Conservation (phyloP, 2,113 vertebrate species). For the Athene noctua region DNA sequence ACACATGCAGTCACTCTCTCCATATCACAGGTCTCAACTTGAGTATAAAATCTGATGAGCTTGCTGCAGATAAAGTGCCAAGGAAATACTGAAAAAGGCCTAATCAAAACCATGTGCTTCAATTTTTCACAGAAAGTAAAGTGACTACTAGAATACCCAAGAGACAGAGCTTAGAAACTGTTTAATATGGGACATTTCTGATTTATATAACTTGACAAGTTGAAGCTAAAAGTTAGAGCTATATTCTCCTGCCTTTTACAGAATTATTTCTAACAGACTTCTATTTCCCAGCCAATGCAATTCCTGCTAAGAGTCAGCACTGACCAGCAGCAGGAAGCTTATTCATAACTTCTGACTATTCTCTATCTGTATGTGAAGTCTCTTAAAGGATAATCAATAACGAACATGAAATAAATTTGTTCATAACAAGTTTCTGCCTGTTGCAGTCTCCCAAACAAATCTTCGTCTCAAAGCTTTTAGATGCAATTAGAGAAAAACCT, state of each 20-base stretch:
- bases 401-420: not conserved
- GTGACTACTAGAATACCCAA: not conserved
- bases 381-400: not conserved
- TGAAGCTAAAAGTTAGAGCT: not conserved
- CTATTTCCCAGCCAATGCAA: not conserved
- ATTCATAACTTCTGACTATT: not conserved
- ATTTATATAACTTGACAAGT: not conserved
- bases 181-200: not conserved
- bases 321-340: not conserved
- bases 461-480: not conserved
- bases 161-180: not conserved
- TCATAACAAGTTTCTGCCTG: not conserved
- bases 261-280: not conserved
- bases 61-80: not conserved
- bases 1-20: not conserved
- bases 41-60: not conserved
- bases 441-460: not conserved
- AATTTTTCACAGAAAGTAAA: not conserved
- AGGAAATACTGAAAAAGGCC: not conserved
- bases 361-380: not conserved
- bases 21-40: not conserved
- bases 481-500: not conserved
- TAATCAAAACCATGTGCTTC: not conserved
- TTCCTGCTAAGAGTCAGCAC: not conserved
- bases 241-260: not conserved